Evolutionary conservation across 2,797 vertebrate species (phyloP).

Genomic region (Lates japonicus): DNA sequence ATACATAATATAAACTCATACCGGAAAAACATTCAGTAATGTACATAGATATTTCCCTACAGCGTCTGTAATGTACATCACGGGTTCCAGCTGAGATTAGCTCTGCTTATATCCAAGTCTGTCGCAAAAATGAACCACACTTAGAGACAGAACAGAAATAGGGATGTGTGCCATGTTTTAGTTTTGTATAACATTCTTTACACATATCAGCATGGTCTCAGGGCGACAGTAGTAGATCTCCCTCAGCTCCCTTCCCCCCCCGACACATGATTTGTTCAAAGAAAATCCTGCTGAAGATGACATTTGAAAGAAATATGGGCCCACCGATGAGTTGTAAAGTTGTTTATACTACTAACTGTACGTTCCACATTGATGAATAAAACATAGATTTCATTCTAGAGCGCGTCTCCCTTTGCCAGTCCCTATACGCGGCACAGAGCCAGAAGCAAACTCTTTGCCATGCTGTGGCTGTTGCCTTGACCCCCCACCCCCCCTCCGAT

Average conservation of each 20-base stretch:
- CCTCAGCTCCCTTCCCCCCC: neutral
- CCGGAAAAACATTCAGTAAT: constrained; percentile 17
- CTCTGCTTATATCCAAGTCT: constrained; percentile 17
- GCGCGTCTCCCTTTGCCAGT: constrained; percentile 36
- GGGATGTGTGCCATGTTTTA: constrained; percentile 32
- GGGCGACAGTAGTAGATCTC: constrained; percentile 35
- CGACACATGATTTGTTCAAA: constrained; percentile 44
- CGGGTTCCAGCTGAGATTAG: constrained; percentile 15
- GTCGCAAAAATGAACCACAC: constrained; percentile 27
- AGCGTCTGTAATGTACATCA: constrained; percentile 1
- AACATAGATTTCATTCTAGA: constrained; percentile 58
- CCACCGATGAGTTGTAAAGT: constrained; percentile 49
- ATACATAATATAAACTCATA: neutral
- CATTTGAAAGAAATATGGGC: constrained; percentile 54
- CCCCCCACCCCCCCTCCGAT: constrained; percentile 29
- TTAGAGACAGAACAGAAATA: constrained; percentile 30
- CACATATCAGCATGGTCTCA: constrained; percentile 22
- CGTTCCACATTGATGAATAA: constrained; percentile 62
- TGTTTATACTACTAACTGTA: constrained; percentile 45
- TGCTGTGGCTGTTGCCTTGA: constrained; percentile 61
- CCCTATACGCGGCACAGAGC: constrained; percentile 44
- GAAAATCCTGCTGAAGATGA: constrained; percentile 39
- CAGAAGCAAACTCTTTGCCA: constrained; percentile 62
- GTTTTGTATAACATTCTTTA: constrained; percentile 24
- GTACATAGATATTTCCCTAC: constrained; percentile 17